phyloP scores from a whole-genome alignment of 2,797 vertebrate genomes.

The Microcaecilia unicolor region DNA sequence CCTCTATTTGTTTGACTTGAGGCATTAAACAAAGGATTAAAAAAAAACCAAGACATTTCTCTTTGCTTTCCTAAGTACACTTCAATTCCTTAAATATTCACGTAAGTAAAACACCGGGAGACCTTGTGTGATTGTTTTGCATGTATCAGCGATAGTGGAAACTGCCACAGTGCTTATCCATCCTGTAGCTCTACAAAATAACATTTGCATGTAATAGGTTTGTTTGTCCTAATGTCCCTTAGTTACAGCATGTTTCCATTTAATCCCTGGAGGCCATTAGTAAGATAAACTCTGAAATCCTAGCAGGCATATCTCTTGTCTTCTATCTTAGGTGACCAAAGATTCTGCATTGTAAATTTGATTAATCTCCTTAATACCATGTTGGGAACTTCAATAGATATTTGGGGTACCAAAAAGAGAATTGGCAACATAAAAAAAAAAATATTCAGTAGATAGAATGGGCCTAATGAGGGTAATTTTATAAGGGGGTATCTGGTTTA shows the following conservation, averaged over 20 bases:
- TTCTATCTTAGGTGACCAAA: no score
- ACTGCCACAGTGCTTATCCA: conserved; percentile 22
- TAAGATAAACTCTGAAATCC: conserved; percentile 35
- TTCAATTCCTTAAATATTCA: conserved; percentile 26
- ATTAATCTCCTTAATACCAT: no score
- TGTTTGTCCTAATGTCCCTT: conserved; percentile 43
- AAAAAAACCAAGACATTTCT: conserved; percentile 28
- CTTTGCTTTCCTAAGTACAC: conserved; percentile 18
- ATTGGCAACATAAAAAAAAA: no score
- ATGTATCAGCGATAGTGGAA: conserved; percentile 15
- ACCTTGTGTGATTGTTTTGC: background rate
- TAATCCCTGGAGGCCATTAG: conserved; percentile 48
- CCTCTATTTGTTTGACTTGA: conserved; percentile 5
- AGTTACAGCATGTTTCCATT: conserved; percentile 43
- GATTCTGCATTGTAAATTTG: no score
- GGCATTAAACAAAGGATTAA: conserved; percentile 27
- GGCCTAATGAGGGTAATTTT: no score
- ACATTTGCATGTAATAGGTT: conserved; percentile 47
- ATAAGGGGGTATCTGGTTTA: no score
- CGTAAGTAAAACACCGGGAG: conserved; percentile 4
- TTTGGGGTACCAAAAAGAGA: no score
- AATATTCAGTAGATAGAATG: no score
- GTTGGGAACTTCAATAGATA: no score
- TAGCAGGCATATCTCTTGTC: conserved; percentile 12
- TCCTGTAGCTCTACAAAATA: conserved; percentile 14